These are phyloP conservation scores for Drosophila erecta DNA, from an alignment of 1,140 invertebrate genomes.

Conservation along the genomic window DNA sequence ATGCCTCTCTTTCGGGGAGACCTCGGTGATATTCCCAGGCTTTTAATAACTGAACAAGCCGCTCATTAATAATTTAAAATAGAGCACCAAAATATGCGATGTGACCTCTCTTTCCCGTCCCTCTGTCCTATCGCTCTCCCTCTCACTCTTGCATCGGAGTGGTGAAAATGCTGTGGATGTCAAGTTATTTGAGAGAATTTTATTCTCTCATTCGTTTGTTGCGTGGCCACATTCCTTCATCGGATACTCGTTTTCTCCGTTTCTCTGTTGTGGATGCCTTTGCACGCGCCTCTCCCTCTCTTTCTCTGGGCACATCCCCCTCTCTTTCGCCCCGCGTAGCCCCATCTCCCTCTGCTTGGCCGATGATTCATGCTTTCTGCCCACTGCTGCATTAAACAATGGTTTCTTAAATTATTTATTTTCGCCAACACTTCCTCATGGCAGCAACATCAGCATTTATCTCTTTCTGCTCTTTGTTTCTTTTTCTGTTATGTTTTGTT, in stretches of 20 bases:
- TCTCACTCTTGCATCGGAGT: neutral
- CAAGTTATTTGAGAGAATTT: conserved; percentile 2
- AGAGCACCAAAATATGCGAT: conserved; percentile 74
- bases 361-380: conserved; percentile 75
- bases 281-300: conserved; percentile 29
- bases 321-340: neutral
- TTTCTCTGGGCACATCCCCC: neutral
- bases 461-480: conserved; percentile 1
- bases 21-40: conserved; percentile 68
- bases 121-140: neutral
- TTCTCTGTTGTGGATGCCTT: conserved; percentile 59
- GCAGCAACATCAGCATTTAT: conserved; percentile 18
- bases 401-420: conserved; percentile 50
- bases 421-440: conserved; percentile 48
- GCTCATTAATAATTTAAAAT: conserved; percentile 84
- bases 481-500: conserved; percentile 25
- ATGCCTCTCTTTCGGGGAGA: conserved; percentile 16
- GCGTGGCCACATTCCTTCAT: conserved; percentile 48
- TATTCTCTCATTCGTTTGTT: conserved; percentile 32
- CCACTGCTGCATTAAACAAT: conserved; percentile 61
- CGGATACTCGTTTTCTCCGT: conserved; percentile 26
- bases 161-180: conserved; percentile 24
- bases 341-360: conserved; percentile 7
- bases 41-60: conserved; percentile 83
- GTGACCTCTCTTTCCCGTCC: conserved; percentile 22